Conservation (phyloP, 2,888 invertebrate species). For the Busseola fusca region DNA sequence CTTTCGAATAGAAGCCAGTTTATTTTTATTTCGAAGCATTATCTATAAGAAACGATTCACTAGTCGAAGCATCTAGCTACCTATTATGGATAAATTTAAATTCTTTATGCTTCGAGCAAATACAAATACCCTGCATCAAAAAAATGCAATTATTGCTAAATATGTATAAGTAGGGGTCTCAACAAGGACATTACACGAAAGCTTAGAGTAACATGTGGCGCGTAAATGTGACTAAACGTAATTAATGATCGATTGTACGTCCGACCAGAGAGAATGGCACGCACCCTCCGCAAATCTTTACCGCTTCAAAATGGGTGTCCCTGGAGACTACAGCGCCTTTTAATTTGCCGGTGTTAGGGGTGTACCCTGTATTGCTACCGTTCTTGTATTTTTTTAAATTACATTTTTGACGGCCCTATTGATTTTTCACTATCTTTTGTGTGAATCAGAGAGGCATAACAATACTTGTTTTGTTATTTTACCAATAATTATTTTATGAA, state of each 20-base stretch:
- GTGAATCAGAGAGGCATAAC: background rate
- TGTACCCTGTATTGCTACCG: slow-evolving; percentile 68
- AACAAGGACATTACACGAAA: slow-evolving; percentile 65
- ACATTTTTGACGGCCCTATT: slow-evolving; percentile 30
- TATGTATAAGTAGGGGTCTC: slow-evolving; percentile 49
- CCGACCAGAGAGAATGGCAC: slow-evolving; percentile 75
- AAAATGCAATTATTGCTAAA: slow-evolving; percentile 37
- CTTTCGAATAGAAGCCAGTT: background rate
- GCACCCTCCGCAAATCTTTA: slow-evolving; percentile 85
- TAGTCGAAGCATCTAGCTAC: background rate
- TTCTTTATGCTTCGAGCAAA: background rate
- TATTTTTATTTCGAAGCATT: background rate
- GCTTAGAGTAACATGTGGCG: slow-evolving; percentile 83
- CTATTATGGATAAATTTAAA: background rate
- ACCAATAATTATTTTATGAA: background rate
- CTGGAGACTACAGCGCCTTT: slow-evolving; percentile 84
- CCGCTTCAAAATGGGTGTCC: slow-evolving; percentile 81
- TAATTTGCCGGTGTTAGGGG: slow-evolving; percentile 88
- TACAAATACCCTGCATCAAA: slow-evolving; percentile 8
- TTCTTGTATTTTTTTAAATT: slow-evolving; percentile 65
- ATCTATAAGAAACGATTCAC: background rate
- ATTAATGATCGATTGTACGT: slow-evolving; percentile 87
- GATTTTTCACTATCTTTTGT: background rate
- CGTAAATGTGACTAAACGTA: slow-evolving; percentile 87
- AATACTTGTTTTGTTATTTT: background rate